A percentile compares a stretch with the other conserved stretches of the same genome.
phyloP scores from a whole-genome alignment of 2,797 vertebrate genomes.

The Rhadinocentrus ornatus region DNA sequence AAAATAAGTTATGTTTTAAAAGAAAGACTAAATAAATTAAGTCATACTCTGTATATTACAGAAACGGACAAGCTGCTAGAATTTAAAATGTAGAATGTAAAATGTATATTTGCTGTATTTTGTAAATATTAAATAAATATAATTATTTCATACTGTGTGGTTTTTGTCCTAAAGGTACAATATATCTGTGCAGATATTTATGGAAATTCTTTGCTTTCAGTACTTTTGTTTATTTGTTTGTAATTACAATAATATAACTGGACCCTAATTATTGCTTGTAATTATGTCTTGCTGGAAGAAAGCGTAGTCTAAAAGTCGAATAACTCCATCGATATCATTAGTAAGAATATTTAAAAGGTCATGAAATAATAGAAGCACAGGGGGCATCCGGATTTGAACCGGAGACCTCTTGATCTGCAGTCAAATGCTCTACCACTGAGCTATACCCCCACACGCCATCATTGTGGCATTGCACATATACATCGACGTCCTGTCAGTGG shows the following conservation, averaged over 20 bases:
- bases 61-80: slow-evolving; percentile 44
- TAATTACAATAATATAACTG: not conserved
- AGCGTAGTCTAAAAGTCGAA: not conserved
- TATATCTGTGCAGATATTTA: no score
- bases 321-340: not conserved
- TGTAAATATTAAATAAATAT: slow-evolving; percentile 62
- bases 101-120: slow-evolving; percentile 36
- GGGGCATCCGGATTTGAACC: slow-evolving; percentile 85
- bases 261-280: not conserved
- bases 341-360: not conserved
- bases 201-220: no score
- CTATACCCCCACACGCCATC: no score
- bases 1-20: slow-evolving; percentile 22
- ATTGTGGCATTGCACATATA: no score
- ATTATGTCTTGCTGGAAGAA: not conserved
- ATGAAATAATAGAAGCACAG: slow-evolving; percentile 23
- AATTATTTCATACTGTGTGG: slow-evolving; percentile 13
- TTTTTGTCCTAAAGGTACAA: no score
- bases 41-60: slow-evolving; percentile 54
- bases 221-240: not conserved
- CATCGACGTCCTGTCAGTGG: no score
- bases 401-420: slow-evolving; percentile 86
- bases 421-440: slow-evolving; percentile 87
- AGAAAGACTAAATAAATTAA: slow-evolving; percentile 32
- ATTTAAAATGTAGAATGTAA: slow-evolving; percentile 48